Conservation (phyloP, 1,140 invertebrate genomes). For the Orussus abietinus region DNA sequence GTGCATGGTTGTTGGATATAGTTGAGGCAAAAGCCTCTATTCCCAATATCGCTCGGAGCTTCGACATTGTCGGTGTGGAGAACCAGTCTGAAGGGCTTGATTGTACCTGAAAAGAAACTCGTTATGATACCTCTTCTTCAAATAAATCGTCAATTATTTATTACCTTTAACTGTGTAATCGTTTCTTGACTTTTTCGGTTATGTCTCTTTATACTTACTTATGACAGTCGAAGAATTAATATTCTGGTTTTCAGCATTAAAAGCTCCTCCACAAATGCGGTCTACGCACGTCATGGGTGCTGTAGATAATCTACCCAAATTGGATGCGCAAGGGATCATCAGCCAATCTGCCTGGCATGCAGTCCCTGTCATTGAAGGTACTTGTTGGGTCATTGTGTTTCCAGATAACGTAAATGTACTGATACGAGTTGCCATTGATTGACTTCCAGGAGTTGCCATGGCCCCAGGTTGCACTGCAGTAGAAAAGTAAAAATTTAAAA, state of each 20-base stretch:
- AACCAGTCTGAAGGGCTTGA: conserved; percentile 72
- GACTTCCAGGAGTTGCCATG: too few relatives aligned
- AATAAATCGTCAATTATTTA: too few relatives aligned
- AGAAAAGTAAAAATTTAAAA: too few relatives aligned
- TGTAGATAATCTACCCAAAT: conserved; percentile 58
- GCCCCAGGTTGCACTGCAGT: too few relatives aligned
- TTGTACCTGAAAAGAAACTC: conserved; percentile 59
- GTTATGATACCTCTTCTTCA: too few relatives aligned
- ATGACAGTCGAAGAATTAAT: conserved; percentile 58
- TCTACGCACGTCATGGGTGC: conserved; percentile 61
- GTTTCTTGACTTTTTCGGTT: not conserved
- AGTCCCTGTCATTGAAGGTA: conserved; percentile 60
- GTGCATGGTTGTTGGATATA: conserved; percentile 82
- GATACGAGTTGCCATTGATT: conserved; percentile 39
- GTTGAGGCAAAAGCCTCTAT: conserved; percentile 76
- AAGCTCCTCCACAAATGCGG: conserved; percentile 68
- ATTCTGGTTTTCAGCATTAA: conserved; percentile 61
- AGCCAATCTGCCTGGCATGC: conserved; percentile 73
- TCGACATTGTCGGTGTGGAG: conserved; percentile 75
- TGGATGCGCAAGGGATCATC: conserved; percentile 69
- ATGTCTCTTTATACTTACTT: conserved; percentile 56
- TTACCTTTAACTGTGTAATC: too few relatives aligned
- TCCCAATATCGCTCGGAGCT: conserved; percentile 67
- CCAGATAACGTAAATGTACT: conserved; percentile 70
- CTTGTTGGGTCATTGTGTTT: conserved; percentile 64